These are phyloP conservation scores for Coreius guichenoti DNA, from an alignment of 2,797 vertebrate genomes.

Conservation along the genomic window DNA sequence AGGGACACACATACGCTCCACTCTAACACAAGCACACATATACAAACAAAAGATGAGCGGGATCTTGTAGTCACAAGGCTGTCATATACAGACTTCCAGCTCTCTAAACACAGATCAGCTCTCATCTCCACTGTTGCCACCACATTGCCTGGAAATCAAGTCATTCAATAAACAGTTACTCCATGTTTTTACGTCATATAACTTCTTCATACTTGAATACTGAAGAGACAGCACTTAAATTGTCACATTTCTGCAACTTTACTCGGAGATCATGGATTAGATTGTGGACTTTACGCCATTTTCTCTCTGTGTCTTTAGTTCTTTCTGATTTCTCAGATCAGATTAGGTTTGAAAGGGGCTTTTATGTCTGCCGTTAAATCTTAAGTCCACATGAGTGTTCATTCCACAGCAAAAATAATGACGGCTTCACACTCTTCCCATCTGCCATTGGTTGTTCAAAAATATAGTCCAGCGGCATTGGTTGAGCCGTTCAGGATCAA, in stretches of 20 bases:
- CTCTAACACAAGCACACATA: slow-evolving; percentile 8
- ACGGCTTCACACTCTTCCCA: not conserved
- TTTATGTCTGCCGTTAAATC: not conserved
- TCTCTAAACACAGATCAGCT: slow-evolving; percentile 1
- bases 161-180: slow-evolving; percentile 34
- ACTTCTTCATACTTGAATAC: slow-evolving; percentile 27
- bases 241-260: not conserved
- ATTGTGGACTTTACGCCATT: not conserved
- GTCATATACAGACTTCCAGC: slow-evolving; percentile 10
- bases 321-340: not conserved
- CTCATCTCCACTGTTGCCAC: slow-evolving; percentile 3
- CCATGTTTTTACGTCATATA: slow-evolving; percentile 13
- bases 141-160: slow-evolving; percentile 34
- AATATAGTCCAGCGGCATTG: not conserved
- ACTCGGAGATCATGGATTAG: not conserved
- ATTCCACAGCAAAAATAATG: not conserved
- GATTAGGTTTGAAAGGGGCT: not conserved
- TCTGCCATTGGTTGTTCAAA: not conserved
- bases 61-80: slow-evolving; percentile 8
- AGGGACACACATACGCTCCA: not conserved
- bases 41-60: slow-evolving; percentile 21
- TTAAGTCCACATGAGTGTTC: not conserved
- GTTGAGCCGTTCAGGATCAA: not conserved
- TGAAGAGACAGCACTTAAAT: slow-evolving; percentile 21
- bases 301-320: not conserved